These are phyloP conservation scores for Nomada hirtipes DNA, from an alignment of 2,888 invertebrate genomes.

Conservation along the genomic window DNA sequence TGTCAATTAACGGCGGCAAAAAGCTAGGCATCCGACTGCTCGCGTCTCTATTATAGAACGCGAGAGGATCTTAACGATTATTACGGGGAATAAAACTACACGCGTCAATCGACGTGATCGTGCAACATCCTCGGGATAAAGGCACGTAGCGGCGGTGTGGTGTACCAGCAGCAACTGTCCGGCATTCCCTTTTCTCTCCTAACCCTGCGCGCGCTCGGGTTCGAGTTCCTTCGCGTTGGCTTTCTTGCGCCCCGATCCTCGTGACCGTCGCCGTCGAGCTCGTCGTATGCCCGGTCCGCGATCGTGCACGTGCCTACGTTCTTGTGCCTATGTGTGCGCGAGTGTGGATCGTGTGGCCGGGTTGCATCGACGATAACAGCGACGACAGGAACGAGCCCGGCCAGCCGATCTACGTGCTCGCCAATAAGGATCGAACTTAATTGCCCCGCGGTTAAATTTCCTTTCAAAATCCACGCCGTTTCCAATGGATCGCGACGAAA, in stretches of 20 bases:
- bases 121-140: conserved; percentile 75
- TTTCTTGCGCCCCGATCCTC: conserved; percentile 68
- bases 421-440: conserved; percentile 43
- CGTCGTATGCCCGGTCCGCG: conserved; percentile 20
- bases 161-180: conserved; percentile 80
- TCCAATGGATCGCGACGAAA: not conserved
- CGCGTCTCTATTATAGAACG: conserved; percentile 54
- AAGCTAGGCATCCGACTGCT: conserved; percentile 11
- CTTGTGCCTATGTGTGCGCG: not conserved
- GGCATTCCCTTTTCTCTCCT: conserved; percentile 76
- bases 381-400: conserved; percentile 58
- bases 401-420: conserved; percentile 28
- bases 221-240: conserved; percentile 66
- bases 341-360: conserved; percentile 39
- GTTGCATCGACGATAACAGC: conserved; percentile 53
- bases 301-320: conserved; percentile 5
- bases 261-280: conserved; percentile 43
- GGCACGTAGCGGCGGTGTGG: conserved; percentile 79
- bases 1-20: conserved; percentile 45
- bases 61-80: conserved; percentile 57
- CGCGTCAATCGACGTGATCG: conserved; percentile 62
- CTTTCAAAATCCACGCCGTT: not conserved
- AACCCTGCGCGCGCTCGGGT: conserved; percentile 58
- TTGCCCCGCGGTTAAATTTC: conserved; percentile 21
- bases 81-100: conserved; percentile 51